phyloP scores from a whole-genome alignment of 2,113 vertebrate species.

The Cheilinus undulatus region DNA sequence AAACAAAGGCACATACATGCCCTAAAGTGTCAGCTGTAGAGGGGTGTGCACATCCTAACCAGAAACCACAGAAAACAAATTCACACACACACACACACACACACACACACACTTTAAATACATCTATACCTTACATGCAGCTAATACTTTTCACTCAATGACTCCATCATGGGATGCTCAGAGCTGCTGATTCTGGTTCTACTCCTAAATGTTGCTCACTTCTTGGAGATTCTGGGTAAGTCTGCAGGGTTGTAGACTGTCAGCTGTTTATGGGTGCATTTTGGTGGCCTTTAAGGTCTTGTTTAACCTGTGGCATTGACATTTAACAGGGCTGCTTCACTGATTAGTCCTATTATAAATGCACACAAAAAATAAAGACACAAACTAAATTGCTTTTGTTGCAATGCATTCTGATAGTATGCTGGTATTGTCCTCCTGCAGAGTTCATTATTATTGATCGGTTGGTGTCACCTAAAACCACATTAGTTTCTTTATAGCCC shows the following conservation, averaged over 20 bases:
- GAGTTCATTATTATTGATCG: slow-evolving; percentile 43
- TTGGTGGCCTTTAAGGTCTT: slow-evolving; percentile 61
- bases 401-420: slow-evolving; percentile 21
- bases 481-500: slow-evolving; percentile 43
- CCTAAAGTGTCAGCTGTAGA: slow-evolving; percentile 55
- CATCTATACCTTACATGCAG: slow-evolving; percentile 12
- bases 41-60: slow-evolving; percentile 64
- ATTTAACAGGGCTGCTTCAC: slow-evolving; percentile 33
- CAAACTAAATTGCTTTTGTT: slow-evolving; percentile 14
- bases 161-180: slow-evolving; percentile 75
- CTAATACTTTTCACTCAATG: slow-evolving; percentile 50
- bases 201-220: slow-evolving; percentile 68
- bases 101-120: slow-evolving; percentile 56
- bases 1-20: background rate
- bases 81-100: slow-evolving; percentile 19
- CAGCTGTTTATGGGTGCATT: slow-evolving; percentile 64
- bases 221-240: slow-evolving; percentile 74
- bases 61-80: slow-evolving; percentile 61
- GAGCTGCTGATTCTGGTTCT: slow-evolving; percentile 74
- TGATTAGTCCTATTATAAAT: slow-evolving; percentile 57
- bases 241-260: slow-evolving; percentile 60
- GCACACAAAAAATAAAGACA: slow-evolving; percentile 36
- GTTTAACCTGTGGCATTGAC: slow-evolving; percentile 63
- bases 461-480: slow-evolving; percentile 36
- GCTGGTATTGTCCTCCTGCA: slow-evolving; percentile 30